These are phyloP conservation scores for Sphaerodactylus townsendi DNA, from an alignment of 2,113 vertebrate species.

Conservation along the genomic window DNA sequence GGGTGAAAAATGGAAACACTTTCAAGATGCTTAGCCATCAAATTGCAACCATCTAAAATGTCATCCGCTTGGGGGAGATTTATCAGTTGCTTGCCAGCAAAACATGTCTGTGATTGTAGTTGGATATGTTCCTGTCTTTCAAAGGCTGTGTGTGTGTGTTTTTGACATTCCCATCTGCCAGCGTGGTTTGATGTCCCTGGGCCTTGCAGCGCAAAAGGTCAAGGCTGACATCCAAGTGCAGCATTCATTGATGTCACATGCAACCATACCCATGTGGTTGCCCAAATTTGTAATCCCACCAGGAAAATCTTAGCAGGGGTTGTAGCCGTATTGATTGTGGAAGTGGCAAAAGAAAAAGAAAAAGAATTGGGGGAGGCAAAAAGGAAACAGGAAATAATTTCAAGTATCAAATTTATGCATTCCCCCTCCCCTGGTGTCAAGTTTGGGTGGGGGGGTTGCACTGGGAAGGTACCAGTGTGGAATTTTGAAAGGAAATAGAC, in stretches of 20 bases:
- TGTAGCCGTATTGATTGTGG: not conserved
- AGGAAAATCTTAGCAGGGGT: not conserved
- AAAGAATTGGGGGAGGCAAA: not conserved
- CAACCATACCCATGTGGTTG: not conserved
- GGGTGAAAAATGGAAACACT: not conserved
- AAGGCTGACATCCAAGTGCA: not conserved
- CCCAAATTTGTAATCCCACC: not conserved
- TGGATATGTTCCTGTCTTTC: not conserved
- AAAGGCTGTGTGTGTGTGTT: not conserved
- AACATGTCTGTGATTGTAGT: not conserved
- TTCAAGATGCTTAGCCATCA: not conserved
- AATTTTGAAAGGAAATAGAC: not conserved
- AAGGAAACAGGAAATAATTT: not conserved
- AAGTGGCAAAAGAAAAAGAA: not conserved
- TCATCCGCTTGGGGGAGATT: not conserved
- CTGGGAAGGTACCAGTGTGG: not conserved
- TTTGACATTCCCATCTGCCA: not conserved
- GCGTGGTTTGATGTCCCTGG: not conserved
- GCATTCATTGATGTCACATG: not conserved
- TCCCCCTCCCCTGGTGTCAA: no score
- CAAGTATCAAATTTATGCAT: no score
- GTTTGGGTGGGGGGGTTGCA: no score
- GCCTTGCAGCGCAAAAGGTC: not conserved
- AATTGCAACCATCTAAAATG: not conserved
- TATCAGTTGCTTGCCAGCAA: not conserved